Conservation (phyloP, 2,113 vertebrate genomes). For the Eurypyga helias region DNA sequence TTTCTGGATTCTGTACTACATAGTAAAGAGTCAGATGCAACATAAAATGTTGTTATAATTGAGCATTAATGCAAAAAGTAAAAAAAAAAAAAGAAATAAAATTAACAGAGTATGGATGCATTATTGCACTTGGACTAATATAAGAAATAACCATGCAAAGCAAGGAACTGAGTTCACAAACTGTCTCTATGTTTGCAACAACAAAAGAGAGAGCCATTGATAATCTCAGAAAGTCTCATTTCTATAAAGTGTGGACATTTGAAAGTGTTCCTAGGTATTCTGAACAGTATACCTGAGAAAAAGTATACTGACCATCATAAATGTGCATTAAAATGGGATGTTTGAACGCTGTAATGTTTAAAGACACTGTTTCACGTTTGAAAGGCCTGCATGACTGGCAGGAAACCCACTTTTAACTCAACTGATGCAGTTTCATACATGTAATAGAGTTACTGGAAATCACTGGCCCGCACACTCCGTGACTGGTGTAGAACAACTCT, state of each 20-base stretch:
- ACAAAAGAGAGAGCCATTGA: not conserved
- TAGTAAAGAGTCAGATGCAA: conserved; percentile 45
- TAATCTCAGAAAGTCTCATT: not conserved
- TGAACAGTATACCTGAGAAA: not conserved
- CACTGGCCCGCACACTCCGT: not conserved
- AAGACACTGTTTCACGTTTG: not conserved
- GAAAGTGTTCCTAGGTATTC: not conserved
- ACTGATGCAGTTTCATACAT: not conserved
- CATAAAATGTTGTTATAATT: conserved; percentile 57
- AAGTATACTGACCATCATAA: not conserved
- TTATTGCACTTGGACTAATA: conserved; percentile 25
- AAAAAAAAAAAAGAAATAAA: not conserved
- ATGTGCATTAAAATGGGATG: not conserved
- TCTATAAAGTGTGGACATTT: not conserved
- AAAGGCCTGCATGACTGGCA: not conserved
- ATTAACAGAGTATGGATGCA: conserved; percentile 19
- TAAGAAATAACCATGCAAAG: conserved; percentile 19
- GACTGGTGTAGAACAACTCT: not conserved
- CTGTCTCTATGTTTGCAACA: not conserved
- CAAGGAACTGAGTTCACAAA: not conserved
- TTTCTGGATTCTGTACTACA: conserved; percentile 43
- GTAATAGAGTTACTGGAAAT: not conserved
- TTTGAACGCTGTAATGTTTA: not conserved
- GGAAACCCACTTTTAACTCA: not conserved
- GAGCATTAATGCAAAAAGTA: conserved; percentile 43